phyloP scores from a whole-genome alignment of 2,888 invertebrate species.

The Cosmorhoe ocellata region DNA sequence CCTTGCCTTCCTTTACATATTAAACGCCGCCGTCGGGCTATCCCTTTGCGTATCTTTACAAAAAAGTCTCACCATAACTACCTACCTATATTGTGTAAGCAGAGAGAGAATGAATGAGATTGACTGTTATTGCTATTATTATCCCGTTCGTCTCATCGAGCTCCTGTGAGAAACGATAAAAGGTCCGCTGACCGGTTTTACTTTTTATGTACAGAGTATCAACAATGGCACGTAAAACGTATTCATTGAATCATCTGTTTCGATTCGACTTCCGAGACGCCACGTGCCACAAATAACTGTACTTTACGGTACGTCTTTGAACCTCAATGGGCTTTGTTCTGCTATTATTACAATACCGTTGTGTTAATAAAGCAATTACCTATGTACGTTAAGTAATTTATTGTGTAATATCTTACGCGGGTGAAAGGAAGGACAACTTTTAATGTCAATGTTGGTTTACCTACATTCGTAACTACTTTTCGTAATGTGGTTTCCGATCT shows the following conservation, averaged over 20 bases:
- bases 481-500: too few species aligned
- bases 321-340: conserved; percentile 34
- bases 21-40: conserved; percentile 80
- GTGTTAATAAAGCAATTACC: conserved; percentile 14
- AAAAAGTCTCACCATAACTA: conserved; percentile 72
- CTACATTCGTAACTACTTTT: not conserved
- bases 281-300: conserved; percentile 54
- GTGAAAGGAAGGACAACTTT: conserved; percentile 11
- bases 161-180: conserved; percentile 75
- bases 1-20: conserved; percentile 82
- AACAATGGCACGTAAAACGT: conserved; percentile 78
- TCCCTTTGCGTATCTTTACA: conserved; percentile 80
- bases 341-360: conserved; percentile 27
- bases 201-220: conserved; percentile 75
- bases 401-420: conserved; percentile 16
- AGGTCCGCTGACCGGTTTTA: conserved; percentile 76
- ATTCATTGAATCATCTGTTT: conserved; percentile 74
- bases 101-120: conserved; percentile 79
- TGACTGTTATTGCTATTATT: conserved; percentile 80
- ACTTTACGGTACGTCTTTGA: conserved; percentile 29
- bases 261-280: conserved; percentile 50
- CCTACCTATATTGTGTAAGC: conserved; percentile 64
- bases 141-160: conserved; percentile 66
- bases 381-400: conserved; percentile 9
- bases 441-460: conserved; percentile 4